These are phyloP conservation scores for Lasioglossum morio DNA, from an alignment of 2,888 invertebrate genomes.

Conservation along the genomic window DNA sequence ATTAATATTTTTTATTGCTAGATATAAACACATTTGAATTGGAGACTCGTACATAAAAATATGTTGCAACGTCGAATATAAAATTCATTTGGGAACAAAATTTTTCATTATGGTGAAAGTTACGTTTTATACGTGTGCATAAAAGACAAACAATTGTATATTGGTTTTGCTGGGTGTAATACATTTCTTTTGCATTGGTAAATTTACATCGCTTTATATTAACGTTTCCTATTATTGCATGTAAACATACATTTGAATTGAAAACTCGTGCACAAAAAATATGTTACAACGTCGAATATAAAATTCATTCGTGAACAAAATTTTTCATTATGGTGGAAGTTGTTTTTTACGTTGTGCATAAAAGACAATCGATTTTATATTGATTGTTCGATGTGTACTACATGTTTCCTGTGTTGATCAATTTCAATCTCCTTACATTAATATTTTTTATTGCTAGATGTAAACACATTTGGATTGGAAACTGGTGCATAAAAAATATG, in stretches of 20 bases:
- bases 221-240: too few relatives aligned
- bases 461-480: background rate
- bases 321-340: too few relatives aligned
- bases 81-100: background rate
- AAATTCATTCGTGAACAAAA: too few relatives aligned
- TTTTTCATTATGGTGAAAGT: background rate
- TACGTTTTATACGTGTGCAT: background rate
- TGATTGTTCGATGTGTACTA: background rate
- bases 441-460: background rate
- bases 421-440: background rate
- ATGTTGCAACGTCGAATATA: background rate
- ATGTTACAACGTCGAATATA: background rate
- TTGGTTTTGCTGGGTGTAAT: background rate
- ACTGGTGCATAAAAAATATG: background rate
- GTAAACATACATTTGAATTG: too few relatives aligned
- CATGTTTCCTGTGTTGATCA: background rate
- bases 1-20: background rate
- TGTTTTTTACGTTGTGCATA: too few relatives aligned
- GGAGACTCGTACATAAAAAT: background rate
- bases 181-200: background rate
- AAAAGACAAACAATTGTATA: background rate
- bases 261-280: background rate
- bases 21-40: background rate
- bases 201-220: too few relatives aligned
- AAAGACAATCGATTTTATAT: too few relatives aligned